Evolutionary conservation across 2,113 vertebrate species (phyloP).

Genomic region (Ariopsis seemanni): DNA sequence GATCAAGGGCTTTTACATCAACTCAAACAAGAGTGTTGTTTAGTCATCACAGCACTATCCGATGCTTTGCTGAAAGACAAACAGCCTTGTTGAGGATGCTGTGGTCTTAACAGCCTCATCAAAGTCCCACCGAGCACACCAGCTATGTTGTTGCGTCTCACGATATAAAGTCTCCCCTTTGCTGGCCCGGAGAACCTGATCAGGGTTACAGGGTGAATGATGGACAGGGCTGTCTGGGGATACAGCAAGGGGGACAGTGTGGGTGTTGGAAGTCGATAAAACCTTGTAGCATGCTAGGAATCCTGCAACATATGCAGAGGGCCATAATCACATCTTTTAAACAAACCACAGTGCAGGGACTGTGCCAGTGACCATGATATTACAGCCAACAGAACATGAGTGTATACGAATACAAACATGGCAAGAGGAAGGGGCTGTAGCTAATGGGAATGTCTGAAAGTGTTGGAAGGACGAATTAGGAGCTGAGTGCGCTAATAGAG

Average conservation of each 20-base stretch:
- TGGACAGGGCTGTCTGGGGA: slow-evolving; percentile 53
- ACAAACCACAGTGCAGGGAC: slow-evolving; percentile 40
- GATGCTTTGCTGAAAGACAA: slow-evolving; percentile 48
- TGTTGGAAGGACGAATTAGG: slow-evolving; percentile 22
- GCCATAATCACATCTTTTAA: slow-evolving; percentile 60
- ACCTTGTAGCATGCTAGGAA: slow-evolving; percentile 62
- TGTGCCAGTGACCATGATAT: slow-evolving; percentile 18
- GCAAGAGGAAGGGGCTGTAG: not conserved
- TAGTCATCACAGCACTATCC: slow-evolving; percentile 15
- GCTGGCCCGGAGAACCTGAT: slow-evolving; percentile 41
- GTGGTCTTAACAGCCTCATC: slow-evolving; percentile 43
- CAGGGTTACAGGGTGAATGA: slow-evolving; percentile 41
- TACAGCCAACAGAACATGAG: not conserved
- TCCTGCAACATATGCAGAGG: slow-evolving; percentile 53
- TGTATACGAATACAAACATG: slow-evolving; percentile 19
- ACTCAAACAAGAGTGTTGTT: slow-evolving; percentile 44
- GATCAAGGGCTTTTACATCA: slow-evolving; percentile 23
- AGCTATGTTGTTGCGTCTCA: slow-evolving; percentile 30
- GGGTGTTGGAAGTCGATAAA: slow-evolving; percentile 64
- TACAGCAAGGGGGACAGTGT: slow-evolving; percentile 25
- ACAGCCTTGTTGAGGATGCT: slow-evolving; percentile 36
- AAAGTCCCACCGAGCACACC: slow-evolving; percentile 10
- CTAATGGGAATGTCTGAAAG: slow-evolving; percentile 2
- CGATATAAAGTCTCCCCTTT: slow-evolving; percentile 14
- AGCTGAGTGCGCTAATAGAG: slow-evolving; percentile 40